Evolutionary conservation across 2,888 invertebrate species (phyloP), one percentile per base, ranked within the genome.

Genomic region (Clusia tigrina): DNA sequence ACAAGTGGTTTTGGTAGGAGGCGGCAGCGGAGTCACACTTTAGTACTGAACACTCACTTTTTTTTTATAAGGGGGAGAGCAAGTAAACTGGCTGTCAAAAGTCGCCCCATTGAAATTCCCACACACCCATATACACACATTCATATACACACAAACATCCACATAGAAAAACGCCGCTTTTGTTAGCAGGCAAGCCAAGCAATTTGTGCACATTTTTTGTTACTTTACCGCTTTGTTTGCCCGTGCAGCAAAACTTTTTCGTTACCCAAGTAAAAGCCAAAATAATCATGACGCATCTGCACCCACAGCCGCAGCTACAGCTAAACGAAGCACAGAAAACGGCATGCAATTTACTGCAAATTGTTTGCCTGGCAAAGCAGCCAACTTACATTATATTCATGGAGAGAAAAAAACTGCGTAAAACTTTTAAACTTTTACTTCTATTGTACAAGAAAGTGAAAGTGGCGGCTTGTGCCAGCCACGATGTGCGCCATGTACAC

Each of bases 121-220:
- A 58, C 58, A 53, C 24, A n/a, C 12, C 17, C 23, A 18, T 25
- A 46, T 51, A 58, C 38, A 53, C 42, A 52, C 25, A 37, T 17
- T 56, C 10, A 37, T 6, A 32, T 37, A 26, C 17, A 32, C 54
- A 48, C 53, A 58, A 32, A 32, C 32, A 32, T 9, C 12, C 48
- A 52, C 18, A 60, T 53, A 26, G 26, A 23, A 53, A 23, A 68
- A 56, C 69, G 74, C 74, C 77, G 77, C 68, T 74, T 77, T 74
- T 72, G 63, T 64, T 42, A 64, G 63, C 52, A 25, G 54, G 53
- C 51, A 51, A 61, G 42, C 26, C 54, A 60, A 55, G 61, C 51
- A n/a, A n/a, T n/a, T n/a, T 12, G 32, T 6, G 32, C 42, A 42
- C 53, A 53, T 24, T 23, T 53, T 18, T 53, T 53, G 15, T 53